These are phyloP conservation scores for Schizaphis graminum DNA, from an alignment of 2,888 invertebrate species.

Conservation along the genomic window DNA sequence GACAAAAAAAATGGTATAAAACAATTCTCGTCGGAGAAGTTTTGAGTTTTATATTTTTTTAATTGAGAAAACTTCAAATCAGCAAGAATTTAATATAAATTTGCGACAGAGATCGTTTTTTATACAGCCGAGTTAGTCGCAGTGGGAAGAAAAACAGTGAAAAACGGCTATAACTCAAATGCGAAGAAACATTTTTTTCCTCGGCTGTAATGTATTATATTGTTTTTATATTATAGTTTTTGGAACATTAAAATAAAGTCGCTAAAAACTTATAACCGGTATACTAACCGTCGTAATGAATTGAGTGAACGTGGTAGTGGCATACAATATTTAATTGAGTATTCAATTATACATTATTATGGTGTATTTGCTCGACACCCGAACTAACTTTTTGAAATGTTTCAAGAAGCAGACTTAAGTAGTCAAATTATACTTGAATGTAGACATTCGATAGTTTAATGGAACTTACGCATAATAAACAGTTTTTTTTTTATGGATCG, in stretches of 20 bases:
- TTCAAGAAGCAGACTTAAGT: neutral
- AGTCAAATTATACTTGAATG: neutral
- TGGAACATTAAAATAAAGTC: neutral
- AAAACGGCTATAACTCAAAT: constrained; percentile 9
- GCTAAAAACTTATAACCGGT: constrained; percentile 8
- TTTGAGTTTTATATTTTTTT: constrained; percentile 17
- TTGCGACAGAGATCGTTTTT: constrained; percentile 26
- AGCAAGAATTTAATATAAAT: neutral
- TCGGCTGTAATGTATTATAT: neutral
- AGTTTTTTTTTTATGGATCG: too few species aligned
- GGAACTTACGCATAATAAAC: neutral
- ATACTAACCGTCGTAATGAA: neutral
- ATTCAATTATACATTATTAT: neutral
- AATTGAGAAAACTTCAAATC: constrained; percentile 31
- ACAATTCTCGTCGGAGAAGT: neutral
- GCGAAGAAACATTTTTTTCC: neutral
- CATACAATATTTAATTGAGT: neutral
- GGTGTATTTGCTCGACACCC: neutral
- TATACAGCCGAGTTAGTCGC: neutral
- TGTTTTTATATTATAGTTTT: neutral
- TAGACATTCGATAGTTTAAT: neutral
- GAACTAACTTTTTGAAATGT: neutral
- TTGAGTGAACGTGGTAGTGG: neutral
- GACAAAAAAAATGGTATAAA: neutral
- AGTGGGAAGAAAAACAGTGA: neutral